phyloP scores from a whole-genome alignment of 2,888 invertebrate species.

The Himalopsyche kuldschensis region DNA sequence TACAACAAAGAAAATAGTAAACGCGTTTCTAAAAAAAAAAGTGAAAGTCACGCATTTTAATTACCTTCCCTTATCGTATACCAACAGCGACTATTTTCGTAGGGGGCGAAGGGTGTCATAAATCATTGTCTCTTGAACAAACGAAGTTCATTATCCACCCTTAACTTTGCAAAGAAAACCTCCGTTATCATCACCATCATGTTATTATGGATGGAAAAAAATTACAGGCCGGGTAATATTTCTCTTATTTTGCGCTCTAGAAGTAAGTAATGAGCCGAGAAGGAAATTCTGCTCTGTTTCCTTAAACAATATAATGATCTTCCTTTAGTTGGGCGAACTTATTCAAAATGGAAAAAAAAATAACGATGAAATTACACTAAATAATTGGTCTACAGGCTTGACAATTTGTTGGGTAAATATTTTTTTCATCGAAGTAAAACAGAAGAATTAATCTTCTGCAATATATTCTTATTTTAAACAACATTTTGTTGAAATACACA shows the following conservation, averaged over 20 bases:
- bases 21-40: background rate
- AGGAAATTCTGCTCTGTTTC: background rate
- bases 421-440: no score
- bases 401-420: no score
- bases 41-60: background rate
- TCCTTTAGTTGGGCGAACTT: background rate
- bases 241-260: background rate
- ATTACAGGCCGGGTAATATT: background rate
- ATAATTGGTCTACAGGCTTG: no score
- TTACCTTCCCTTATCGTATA: background rate
- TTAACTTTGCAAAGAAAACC: background rate
- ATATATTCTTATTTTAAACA: no score
- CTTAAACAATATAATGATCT: background rate
- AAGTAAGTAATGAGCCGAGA: background rate
- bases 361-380: background rate
- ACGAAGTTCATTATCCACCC: background rate
- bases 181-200: background rate
- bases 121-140: background rate
- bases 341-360: background rate
- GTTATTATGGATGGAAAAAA: background rate
- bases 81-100: background rate
- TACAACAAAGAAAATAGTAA: background rate
- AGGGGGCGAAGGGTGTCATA: background rate
- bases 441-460: no score
- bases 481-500: no score